Base-by-base conservation (phyloP, 2,113 vertebrate species). In the Chloropsis cyanopogon region DNA sequence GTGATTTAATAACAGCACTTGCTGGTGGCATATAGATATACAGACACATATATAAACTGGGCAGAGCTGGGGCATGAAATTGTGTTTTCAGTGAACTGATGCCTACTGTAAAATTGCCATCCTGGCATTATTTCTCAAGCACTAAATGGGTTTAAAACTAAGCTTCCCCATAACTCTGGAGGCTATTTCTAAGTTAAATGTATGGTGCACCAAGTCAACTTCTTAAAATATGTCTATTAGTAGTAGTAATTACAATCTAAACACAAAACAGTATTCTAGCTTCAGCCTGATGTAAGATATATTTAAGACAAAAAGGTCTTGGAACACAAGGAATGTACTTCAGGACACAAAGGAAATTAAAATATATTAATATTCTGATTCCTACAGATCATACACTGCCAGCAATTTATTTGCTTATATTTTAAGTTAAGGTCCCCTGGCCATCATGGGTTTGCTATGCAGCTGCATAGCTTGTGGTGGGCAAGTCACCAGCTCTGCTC, bases 1-100 rank as follows among this genome's bases (percentile, higher is more conserved):
- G 70, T 71, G 92, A 90, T 71, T 96, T 95, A 88, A 44, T 71
- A 94, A 92, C 56, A 75, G 44, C 77, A 82, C 65, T 72, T 89
- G 89, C 57, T 95, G 65, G 78, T 86, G 49, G 65, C 49, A 82
- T 24, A 44, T 22, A 42, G 6, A 86, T 13, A 39, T 42, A 37
- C 10, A 69, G 3, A 50, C 8, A 52, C 7, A 28, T 16, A 39
- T 20, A 53, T 71, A 41, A 42, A 86, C 14, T 13, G 60, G 63
- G 71, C 2, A 12, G 46, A 80, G 82, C 24, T 60, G 66, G 47
- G 63, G 9, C 50, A 79, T 4, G 19, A 41, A 47, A 73, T 26
- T 56, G 25, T 73, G 52, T 90, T 86, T 77, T 19, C 72, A 90
- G 81, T 52, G 61, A 83, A 89, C 20, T 86, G 88, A 83, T 71